Evolutionary conservation across 2,113 vertebrate genomes (phyloP).

Genomic region (Petromus typicus): DNA sequence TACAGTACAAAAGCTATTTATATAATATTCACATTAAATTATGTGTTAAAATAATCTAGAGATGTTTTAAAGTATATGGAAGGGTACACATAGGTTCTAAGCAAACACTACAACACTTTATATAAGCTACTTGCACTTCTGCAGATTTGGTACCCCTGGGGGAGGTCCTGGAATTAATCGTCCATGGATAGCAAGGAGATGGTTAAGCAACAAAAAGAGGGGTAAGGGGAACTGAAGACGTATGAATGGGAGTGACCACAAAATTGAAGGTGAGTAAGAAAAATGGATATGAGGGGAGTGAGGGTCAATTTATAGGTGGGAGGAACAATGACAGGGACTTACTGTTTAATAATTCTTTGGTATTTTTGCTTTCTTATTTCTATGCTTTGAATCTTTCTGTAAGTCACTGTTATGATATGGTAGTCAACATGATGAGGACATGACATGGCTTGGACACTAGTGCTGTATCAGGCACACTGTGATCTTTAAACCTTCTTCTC

Average conservation of each 20-base stretch:
- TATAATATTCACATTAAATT: neutral
- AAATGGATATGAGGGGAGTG: constrained; percentile 19
- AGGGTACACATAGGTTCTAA: neutral
- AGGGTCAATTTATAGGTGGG: neutral
- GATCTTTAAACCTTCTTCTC: constrained; percentile 24
- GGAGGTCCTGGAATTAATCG: neutral
- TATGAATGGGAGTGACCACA: neutral
- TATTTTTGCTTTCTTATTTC: constrained; percentile 34
- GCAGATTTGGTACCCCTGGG: neutral
- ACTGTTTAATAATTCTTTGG: neutral
- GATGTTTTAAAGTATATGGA: neutral
- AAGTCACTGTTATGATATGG: neutral
- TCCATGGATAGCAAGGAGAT: neutral
- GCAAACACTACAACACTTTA: neutral
- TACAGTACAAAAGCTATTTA: neutral
- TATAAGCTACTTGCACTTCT: neutral
- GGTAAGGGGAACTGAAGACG: neutral
- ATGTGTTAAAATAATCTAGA: neutral
- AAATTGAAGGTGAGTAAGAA: constrained; percentile 37
- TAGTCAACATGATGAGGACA: constrained; percentile 6
- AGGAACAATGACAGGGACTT: neutral
- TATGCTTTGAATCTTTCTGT: constrained; percentile 37
- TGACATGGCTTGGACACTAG: neutral
- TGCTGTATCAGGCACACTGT: neutral
- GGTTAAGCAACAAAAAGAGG: neutral